Percentiles rank a stretch among this genome's conserved stretches.
phyloP scores from a whole-genome alignment of 2,797 vertebrate genomes.

The Champsocephalus gunnari region DNA sequence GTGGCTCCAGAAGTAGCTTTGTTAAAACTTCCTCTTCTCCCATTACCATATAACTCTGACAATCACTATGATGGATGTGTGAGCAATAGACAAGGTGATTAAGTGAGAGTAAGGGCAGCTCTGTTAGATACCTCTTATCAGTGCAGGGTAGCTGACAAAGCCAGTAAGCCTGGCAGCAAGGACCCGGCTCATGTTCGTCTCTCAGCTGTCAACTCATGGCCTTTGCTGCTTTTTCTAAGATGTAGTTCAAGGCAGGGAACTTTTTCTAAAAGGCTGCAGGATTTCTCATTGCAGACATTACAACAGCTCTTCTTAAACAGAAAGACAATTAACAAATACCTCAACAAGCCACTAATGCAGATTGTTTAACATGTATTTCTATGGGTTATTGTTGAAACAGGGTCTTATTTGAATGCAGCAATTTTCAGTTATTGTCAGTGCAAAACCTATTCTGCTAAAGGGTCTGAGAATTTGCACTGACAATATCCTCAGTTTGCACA shows the following conservation, averaged over 20 bases:
- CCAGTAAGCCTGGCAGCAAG: conserved; percentile 3
- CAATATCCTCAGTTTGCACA: conserved; percentile 10
- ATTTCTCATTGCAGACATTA: not conserved
- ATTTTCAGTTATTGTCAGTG: not conserved
- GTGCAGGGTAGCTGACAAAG: conserved; percentile 9
- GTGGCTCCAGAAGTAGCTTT: not conserved
- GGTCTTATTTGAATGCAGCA: too few species aligned
- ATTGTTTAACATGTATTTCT: not conserved
- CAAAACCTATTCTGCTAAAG: not conserved
- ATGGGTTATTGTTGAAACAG: not conserved
- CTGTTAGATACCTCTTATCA: not conserved
- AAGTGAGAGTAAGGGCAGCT: too few species aligned
- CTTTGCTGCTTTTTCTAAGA: not conserved
- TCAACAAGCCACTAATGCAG: not conserved
- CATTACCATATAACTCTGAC: conserved; percentile 5
- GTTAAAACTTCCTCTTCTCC: not conserved
- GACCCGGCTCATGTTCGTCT: not conserved
- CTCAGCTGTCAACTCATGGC: not conserved
- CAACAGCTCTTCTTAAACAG: not conserved
- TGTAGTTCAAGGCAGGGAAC: not conserved
- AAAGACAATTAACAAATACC: not conserved
- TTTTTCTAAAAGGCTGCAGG: not conserved
- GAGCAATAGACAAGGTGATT: not conserved
- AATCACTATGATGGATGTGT: conserved; percentile 2
- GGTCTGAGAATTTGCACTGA: not conserved